Base-by-base conservation (phyloP, 2,797 vertebrate species). In the Gymnopithys bicolor region DNA sequence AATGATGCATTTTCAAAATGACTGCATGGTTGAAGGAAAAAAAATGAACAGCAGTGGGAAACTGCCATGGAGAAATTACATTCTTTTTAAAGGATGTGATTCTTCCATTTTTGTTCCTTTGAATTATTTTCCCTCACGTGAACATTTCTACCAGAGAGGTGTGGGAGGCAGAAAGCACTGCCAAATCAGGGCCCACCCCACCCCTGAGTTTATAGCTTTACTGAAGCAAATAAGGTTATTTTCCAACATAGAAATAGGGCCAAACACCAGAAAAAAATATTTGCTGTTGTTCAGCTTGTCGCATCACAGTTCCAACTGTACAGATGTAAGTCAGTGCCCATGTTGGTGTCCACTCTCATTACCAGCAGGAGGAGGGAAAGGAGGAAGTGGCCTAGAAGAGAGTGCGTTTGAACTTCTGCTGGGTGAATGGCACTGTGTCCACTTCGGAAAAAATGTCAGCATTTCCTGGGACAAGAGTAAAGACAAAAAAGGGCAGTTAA, bases 111-210 rank as follows among this genome's bases (percentile, higher is more conserved):
- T 81, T 48, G 33, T 84, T 79, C 66, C 37, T 76, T 69, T 43
- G 46, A 82, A 86, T 84, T 82, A 33, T 46, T 55, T 84, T 76
- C 45, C 64, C 49, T 88, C n/a, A 30, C 5, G 22, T 71, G 75
- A 93, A 52, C 15, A 22, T n/a, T 84, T 92, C 66, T 77, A 13
- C 79, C 25, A n/a, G 64, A 37, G 74, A 22, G 5, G 32, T 68
- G 77, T 83, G 87, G 82, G 70, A 92, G 59, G 60, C 76, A 89
- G 87, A 87, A 91, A 81, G 82, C 41, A 5, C 56, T 85, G 76
- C 64, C 2, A 5, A 76, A 67, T 86, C n/a, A 10, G 70, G 83
- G 60, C 74, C 91, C 49, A 32, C 76, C 19, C 9, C 43, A 59
- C 45, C 49, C 89, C 32, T 46, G 83, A 82, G 67, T 67, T 84